These are phyloP conservation scores for Scaptomyza tumidula DNA, from an alignment of 2,888 invertebrate species.

Conservation along the genomic window DNA sequence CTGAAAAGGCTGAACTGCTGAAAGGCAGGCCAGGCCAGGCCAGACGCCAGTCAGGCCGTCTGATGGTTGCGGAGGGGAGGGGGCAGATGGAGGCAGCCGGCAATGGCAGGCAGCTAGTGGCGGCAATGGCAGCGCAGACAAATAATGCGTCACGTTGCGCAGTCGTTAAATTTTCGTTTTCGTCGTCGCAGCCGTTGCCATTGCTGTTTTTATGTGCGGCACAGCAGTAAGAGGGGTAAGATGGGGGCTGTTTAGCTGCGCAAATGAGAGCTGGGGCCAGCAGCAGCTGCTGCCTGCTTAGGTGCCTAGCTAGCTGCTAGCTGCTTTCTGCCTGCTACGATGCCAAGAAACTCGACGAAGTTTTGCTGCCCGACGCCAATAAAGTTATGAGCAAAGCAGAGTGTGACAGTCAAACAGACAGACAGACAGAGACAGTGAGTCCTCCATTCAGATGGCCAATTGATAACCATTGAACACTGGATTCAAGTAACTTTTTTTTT, in stretches of 20 bases:
- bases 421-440: slow-evolving; percentile 30
- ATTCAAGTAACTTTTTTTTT: neutral
- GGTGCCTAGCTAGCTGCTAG: slow-evolving; percentile 40
- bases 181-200: slow-evolving; percentile 56
- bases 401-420: slow-evolving; percentile 22
- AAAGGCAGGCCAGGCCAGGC: slow-evolving; percentile 61
- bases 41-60: slow-evolving; percentile 55
- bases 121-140: slow-evolving; percentile 61
- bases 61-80: neutral
- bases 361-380: slow-evolving; percentile 57
- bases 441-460: slow-evolving; percentile 25
- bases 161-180: slow-evolving; percentile 78
- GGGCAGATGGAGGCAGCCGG: slow-evolving; percentile 13
- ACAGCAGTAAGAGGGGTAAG: slow-evolving; percentile 33
- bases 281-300: slow-evolving; percentile 27
- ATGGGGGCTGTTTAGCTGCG: slow-evolving; percentile 23
- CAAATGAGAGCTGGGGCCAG: slow-evolving; percentile 48
- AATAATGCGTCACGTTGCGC: slow-evolving; percentile 78
- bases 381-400: slow-evolving; percentile 60
- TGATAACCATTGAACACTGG: neutral
- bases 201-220: slow-evolving; percentile 74
- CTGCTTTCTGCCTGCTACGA: slow-evolving; percentile 49
- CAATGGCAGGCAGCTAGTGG: slow-evolving; percentile 26
- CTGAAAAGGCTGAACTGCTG: slow-evolving; percentile 53
- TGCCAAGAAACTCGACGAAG: slow-evolving; percentile 78